Evolutionary conservation across 2,113 vertebrate genomes (phyloP).

Genomic region (Budorcas taxicolor): DNA sequence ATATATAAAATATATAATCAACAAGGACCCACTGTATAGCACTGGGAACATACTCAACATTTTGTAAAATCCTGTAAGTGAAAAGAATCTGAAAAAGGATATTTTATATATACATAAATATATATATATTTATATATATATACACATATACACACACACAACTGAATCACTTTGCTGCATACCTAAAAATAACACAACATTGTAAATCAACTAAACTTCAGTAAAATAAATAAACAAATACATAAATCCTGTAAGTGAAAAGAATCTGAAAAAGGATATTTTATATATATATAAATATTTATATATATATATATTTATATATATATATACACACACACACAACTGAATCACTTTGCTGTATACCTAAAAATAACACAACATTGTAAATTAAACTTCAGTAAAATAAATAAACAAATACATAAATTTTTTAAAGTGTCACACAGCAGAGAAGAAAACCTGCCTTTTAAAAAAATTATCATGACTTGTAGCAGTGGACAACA

Average conservation of each 20-base stretch:
- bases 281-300: accelerated
- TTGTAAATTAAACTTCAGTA: not conserved
- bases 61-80: not conserved
- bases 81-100: not conserved
- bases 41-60: not conserved
- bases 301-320: not conserved
- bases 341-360: not conserved
- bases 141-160: no score
- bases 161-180: not conserved
- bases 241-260: not conserved
- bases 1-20: not conserved
- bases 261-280: not conserved
- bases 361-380: not conserved
- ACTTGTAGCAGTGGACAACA: not conserved
- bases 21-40: not conserved
- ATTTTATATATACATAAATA: no score
- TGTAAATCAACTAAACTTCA: not conserved
- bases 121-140: accelerated
- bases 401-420: not conserved
- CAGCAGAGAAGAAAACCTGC: not conserved
- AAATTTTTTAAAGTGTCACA: not conserved
- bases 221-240: not conserved
- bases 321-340: no score
- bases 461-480: conserved; percentile 10
- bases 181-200: not conserved